phyloP scores from a whole-genome alignment of 1,140 invertebrate genomes.

The Drosophila sechellia region DNA sequence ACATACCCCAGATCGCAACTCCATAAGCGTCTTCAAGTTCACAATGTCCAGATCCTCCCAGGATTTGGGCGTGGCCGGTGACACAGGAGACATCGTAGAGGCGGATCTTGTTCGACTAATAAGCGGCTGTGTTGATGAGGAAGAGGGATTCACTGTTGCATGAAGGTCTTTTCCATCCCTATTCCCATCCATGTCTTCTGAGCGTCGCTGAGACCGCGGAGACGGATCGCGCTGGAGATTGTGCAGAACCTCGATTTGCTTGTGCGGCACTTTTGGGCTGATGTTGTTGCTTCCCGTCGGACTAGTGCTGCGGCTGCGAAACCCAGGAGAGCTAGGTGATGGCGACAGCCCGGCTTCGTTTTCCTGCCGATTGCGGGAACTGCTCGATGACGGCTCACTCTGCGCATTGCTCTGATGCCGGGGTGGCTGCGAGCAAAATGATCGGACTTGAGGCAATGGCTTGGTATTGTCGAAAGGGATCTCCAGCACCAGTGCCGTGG shows the following conservation, averaged over 20 bases:
- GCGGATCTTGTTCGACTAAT: not conserved
- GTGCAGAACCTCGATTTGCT: conserved; percentile 87
- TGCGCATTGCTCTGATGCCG: conserved; percentile 3
- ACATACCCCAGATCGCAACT: conserved; percentile 86
- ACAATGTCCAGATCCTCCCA: conserved; percentile 86
- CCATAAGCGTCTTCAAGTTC: conserved; percentile 85
- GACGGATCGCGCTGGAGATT: conserved; percentile 87
- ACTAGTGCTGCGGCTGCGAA: conserved; percentile 65
- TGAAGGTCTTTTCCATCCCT: not conserved
- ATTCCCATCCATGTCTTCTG: conserved; percentile 7
- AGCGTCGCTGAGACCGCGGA: conserved; percentile 72
- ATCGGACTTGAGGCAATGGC: conserved; percentile 40
- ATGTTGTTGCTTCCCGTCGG: conserved; percentile 85
- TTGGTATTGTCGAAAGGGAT: conserved; percentile 80
- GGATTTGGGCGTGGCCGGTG: conserved; percentile 57
- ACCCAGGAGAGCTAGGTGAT: conserved; percentile 77
- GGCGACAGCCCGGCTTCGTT: conserved; percentile 8
- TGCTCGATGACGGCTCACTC: not conserved
- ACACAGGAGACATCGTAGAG: conserved; percentile 13
- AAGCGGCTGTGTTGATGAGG: conserved; percentile 16
- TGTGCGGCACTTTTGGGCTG: conserved; percentile 85
- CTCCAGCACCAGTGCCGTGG: conserved; percentile 60
- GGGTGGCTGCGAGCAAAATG: conserved; percentile 27
- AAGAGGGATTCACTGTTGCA: not conserved
- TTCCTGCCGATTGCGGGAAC: conserved; percentile 19